A percentile compares a stretch with the other conserved stretches of the same genome.
Conservation (phyloP, 2,888 invertebrate genomes). For the Drosophila emarginata region DNA sequence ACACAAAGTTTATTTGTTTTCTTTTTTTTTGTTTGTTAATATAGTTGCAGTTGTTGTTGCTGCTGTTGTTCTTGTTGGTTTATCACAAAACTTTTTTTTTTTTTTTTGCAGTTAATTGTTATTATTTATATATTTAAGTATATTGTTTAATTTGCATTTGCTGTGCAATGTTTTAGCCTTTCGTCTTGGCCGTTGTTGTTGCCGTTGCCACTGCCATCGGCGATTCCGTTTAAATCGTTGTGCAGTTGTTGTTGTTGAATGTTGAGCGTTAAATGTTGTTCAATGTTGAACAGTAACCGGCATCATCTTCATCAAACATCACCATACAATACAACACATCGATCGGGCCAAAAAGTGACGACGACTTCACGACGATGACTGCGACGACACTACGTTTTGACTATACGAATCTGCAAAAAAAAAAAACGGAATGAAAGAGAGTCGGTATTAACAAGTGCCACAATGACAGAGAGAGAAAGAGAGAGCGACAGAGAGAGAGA, state of each 20-base stretch:
- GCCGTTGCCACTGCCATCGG: slow-evolving; percentile 60
- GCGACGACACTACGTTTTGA: slow-evolving; percentile 22
- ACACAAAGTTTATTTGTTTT: slow-evolving; percentile 12
- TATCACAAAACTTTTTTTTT: slow-evolving; percentile 59
- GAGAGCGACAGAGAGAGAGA: slow-evolving; percentile 5
- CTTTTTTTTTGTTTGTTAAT: slow-evolving; percentile 18
- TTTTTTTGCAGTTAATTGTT: slow-evolving; percentile 26
- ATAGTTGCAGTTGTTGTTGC: slow-evolving; percentile 18
- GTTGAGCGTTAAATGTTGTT: slow-evolving; percentile 6
- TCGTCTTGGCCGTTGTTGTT: slow-evolving; percentile 18
- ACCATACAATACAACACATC: neutral
- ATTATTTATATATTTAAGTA: slow-evolving; percentile 6
- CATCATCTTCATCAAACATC: neutral
- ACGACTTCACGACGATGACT: neutral
- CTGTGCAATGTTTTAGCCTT: slow-evolving; percentile 2
- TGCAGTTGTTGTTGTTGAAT: slow-evolving; percentile 8
- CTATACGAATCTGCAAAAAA: slow-evolving; percentile 50
- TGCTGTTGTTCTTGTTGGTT: slow-evolving; percentile 40
- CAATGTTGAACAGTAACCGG: slow-evolving; percentile 14
- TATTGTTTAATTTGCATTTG: slow-evolving; percentile 17
- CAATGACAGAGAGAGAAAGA: slow-evolving; percentile 18
- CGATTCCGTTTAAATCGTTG: slow-evolving; percentile 47
- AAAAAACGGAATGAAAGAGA: slow-evolving; percentile 6
- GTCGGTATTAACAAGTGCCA: neutral
- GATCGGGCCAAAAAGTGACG: neutral